Evolutionary conservation across 1,140 invertebrate genomes (phyloP).

Genomic region (Pseudomyrmex pallidus): DNA sequence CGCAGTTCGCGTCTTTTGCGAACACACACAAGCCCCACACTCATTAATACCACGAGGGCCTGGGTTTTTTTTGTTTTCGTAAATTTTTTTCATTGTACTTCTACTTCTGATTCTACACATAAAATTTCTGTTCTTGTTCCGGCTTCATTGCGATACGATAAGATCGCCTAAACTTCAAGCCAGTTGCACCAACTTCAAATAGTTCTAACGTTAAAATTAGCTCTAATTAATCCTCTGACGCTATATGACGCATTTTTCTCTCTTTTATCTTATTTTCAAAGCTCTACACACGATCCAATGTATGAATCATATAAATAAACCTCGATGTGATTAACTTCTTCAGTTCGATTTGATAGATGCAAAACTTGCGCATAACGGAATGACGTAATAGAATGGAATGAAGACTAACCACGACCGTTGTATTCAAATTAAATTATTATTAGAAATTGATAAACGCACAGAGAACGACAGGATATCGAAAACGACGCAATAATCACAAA

Average conservation of each 20-base stretch:
- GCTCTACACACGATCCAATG: background rate
- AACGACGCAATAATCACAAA: too few species aligned
- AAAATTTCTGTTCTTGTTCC: background rate
- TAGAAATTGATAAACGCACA: too few species aligned
- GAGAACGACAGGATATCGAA: too few species aligned
- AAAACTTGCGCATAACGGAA: background rate
- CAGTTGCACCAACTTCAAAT: background rate
- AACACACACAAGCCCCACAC: background rate
- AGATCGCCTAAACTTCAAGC: background rate
- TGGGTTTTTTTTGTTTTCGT: background rate
- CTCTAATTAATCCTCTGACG: conserved; percentile 30
- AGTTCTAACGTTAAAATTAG: background rate
- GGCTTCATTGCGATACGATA: background rate
- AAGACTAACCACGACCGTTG: background rate
- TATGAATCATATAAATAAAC: conserved; percentile 6
- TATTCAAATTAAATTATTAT: too few species aligned
- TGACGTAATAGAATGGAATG: background rate
- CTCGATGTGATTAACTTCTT: background rate
- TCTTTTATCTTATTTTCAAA: conserved; percentile 9
- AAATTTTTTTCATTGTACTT: background rate
- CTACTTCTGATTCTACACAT: background rate
- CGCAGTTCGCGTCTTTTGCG: background rate
- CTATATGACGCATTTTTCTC: too few species aligned
- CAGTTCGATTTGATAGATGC: background rate
- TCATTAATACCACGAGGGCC: conserved; percentile 22